A percentile compares a stretch with the other conserved stretches of the same genome.
Evolutionary conservation across 2,888 invertebrate genomes (phyloP).

Genomic region (Lasioglossum vierecki): DNA sequence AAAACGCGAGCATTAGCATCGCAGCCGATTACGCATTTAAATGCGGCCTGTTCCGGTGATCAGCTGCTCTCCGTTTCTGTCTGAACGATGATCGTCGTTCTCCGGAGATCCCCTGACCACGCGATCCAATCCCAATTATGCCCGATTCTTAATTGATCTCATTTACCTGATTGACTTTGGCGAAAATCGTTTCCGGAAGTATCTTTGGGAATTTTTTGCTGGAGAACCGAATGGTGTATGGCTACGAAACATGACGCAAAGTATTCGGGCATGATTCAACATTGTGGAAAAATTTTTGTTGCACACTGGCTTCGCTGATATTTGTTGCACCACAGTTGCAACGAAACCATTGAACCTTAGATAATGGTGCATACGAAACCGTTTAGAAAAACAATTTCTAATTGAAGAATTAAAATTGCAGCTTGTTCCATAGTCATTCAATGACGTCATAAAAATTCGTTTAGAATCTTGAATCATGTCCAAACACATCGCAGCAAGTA

Average conservation of each 20-base stretch:
- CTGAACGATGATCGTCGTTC: constrained; percentile 48
- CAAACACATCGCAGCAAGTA: background rate
- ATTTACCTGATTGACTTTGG: background rate
- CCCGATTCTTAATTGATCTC: background rate
- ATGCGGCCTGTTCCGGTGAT: constrained; percentile 78
- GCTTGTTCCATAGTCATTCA: background rate
- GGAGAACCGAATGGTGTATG: background rate
- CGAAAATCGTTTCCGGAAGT: background rate
- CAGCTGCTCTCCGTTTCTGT: constrained; percentile 75
- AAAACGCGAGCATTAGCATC: constrained; percentile 75
- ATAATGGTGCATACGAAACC: background rate
- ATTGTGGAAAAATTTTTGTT: background rate
- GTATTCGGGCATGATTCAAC: background rate
- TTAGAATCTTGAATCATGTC: background rate
- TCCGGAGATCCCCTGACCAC: background rate
- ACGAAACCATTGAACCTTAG: background rate
- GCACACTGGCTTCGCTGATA: background rate
- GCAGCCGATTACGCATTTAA: constrained; percentile 77
- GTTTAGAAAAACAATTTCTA: background rate
- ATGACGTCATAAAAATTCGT: background rate
- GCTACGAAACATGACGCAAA: background rate
- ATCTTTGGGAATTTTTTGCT: background rate
- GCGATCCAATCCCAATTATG: background rate
- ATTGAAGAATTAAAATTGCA: background rate
- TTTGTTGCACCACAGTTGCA: background rate